phyloP scores from a whole-genome alignment of 2,888 invertebrate species.

The Dynastes hyllus region DNA sequence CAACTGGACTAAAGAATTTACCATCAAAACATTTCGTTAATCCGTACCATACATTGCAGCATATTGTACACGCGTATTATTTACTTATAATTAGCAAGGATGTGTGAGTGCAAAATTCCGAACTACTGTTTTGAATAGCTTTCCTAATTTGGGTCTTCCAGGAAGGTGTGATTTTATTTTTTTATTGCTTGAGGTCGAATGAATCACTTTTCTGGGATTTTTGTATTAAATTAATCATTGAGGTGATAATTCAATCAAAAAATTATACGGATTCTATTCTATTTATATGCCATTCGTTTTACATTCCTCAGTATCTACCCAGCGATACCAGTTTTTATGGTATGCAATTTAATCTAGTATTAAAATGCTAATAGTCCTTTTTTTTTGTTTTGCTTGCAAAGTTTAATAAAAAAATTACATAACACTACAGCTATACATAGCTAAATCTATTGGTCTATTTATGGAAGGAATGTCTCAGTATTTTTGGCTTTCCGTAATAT shows the following conservation, averaged over 20 bases:
- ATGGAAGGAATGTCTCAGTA: too few relatives aligned
- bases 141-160: background rate
- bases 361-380: too few relatives aligned
- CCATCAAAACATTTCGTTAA: slow-evolving; percentile 1
- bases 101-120: background rate
- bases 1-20: slow-evolving; percentile 21
- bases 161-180: background rate
- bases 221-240: background rate
- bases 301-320: too few relatives aligned
- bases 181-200: slow-evolving; percentile 6
- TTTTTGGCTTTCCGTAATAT: too few relatives aligned
- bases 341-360: too few relatives aligned
- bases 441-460: too few relatives aligned
- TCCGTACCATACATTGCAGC: background rate
- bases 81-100: background rate
- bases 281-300: too few relatives aligned
- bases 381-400: too few relatives aligned
- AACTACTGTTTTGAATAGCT: background rate
- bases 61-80: background rate
- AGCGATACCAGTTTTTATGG: too few relatives aligned
- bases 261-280: background rate
- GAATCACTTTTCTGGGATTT: slow-evolving; percentile 5
- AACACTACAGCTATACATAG: too few relatives aligned
- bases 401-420: too few relatives aligned
- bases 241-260: background rate